These are phyloP conservation scores for Tonatia bakeri DNA, from an alignment of 2,113 vertebrate genomes.

Conservation along the genomic window DNA sequence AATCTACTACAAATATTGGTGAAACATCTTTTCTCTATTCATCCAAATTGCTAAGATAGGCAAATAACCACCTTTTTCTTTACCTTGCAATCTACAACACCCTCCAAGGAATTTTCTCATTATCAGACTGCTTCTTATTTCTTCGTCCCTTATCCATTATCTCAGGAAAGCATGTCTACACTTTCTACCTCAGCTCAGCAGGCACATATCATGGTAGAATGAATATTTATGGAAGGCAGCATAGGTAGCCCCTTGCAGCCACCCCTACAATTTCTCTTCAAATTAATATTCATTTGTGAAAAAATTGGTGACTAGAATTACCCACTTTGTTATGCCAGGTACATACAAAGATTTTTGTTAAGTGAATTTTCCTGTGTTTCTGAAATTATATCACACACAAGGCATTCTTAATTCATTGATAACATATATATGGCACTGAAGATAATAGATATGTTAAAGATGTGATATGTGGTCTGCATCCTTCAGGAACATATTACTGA, in stretches of 20 bases:
- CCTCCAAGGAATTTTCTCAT: background rate
- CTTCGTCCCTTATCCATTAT: background rate
- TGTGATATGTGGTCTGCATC: background rate
- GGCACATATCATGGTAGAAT: background rate
- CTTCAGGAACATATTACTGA: background rate
- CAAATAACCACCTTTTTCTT: background rate
- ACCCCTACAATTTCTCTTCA: background rate
- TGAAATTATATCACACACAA: background rate
- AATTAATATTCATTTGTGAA: background rate
- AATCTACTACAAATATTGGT: background rate
- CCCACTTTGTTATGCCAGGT: background rate
- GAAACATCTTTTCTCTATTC: background rate
- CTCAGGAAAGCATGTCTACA: background rate
- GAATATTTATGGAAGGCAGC: background rate
- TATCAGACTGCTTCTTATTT: conserved; percentile 12
- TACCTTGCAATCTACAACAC: background rate
- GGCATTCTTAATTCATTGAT: background rate
- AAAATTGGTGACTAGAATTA: background rate
- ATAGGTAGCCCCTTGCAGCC: background rate
- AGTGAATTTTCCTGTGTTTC: background rate
- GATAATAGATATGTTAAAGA: background rate
- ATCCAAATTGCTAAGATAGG: background rate
- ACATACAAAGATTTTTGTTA: conserved; percentile 23
- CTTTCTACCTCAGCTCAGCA: background rate
- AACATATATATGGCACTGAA: background rate